A percentile compares a stretch with the other conserved stretches of the same genome.
Evolutionary conservation across 2,113 vertebrate species (phyloP).

Genomic region (Hipposideros armiger): DNA sequence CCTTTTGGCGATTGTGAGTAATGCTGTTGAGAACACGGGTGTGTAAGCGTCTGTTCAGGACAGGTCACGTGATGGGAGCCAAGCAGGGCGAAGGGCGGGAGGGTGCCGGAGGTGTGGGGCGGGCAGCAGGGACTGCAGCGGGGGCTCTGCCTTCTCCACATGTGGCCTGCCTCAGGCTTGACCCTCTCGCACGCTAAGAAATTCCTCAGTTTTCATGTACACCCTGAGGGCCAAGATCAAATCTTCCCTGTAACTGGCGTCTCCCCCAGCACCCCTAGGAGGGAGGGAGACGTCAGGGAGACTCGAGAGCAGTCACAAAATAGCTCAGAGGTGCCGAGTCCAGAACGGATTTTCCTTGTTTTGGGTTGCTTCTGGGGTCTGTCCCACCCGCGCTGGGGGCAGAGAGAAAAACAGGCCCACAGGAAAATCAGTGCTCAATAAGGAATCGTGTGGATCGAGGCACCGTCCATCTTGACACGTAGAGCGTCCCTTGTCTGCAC

Average conservation of each 20-base stretch:
- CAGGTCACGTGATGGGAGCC: neutral
- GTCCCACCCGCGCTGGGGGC: fast-evolving
- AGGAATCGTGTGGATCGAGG: fast-evolving
- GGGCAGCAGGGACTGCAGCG: fast-evolving
- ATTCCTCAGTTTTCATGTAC: fast-evolving
- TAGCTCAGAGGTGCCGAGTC: fast-evolving
- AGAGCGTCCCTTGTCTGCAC: neutral
- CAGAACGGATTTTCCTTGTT: neutral
- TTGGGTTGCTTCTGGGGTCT: neutral
- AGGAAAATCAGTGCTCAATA: neutral
- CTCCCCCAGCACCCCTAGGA: neutral
- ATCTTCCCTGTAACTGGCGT: neutral
- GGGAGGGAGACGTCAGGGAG: neutral
- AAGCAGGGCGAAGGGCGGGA: neutral
- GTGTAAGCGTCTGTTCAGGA: too few species aligned
- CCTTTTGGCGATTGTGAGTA: neutral
- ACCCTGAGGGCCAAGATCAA: neutral
- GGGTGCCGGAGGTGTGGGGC: neutral
- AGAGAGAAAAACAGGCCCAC: neutral
- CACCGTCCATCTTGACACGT: too few species aligned
- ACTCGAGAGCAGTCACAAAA: neutral
- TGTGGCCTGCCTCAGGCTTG: too few species aligned
- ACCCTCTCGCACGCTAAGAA: neutral
- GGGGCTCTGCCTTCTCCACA: too few species aligned
- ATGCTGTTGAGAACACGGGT: neutral